Percentiles rank a stretch among this genome's conserved stretches.
Conservation (phyloP, 2,888 invertebrate genomes). For the Norana najaformis region DNA sequence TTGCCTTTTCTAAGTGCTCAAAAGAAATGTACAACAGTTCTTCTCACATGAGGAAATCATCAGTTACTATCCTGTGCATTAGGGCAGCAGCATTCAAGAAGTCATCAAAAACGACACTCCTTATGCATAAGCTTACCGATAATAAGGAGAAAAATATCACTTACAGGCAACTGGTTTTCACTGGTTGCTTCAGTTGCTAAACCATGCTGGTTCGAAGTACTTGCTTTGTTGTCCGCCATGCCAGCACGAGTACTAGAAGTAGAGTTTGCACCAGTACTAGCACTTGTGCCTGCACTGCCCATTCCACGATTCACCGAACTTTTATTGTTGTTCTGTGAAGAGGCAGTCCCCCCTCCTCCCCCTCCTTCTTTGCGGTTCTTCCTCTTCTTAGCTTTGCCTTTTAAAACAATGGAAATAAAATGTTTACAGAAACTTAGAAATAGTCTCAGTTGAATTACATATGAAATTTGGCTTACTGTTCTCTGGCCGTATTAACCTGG, state of each 20-base stretch:
- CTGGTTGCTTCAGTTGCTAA: not conserved
- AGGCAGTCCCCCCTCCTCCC: not conserved
- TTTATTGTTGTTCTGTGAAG: not conserved
- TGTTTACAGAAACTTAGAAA: not conserved
- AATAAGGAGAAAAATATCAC: not conserved
- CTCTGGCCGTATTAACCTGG: not conserved
- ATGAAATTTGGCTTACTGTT: not conserved
- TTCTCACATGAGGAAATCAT: not conserved
- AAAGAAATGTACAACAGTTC: not conserved
- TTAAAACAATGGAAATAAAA: not conserved
- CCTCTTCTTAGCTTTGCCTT: conserved; percentile 5
- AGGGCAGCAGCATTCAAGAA: not conserved
- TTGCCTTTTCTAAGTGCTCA: not conserved
- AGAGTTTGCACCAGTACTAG: not conserved
- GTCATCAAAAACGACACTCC: too few species aligned
- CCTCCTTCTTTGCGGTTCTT: not conserved
- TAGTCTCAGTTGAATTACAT: not conserved
- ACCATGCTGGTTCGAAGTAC: not conserved
- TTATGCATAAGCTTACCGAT: too few species aligned
- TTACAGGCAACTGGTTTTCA: not conserved
- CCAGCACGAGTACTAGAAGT: not conserved
- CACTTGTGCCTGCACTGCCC: not conserved
- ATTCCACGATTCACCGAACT: not conserved
- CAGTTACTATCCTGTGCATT: not conserved
- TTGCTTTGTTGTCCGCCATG: not conserved